phyloP scores from a whole-genome alignment of 2,888 invertebrate genomes.

The Craniophora ligustri region DNA sequence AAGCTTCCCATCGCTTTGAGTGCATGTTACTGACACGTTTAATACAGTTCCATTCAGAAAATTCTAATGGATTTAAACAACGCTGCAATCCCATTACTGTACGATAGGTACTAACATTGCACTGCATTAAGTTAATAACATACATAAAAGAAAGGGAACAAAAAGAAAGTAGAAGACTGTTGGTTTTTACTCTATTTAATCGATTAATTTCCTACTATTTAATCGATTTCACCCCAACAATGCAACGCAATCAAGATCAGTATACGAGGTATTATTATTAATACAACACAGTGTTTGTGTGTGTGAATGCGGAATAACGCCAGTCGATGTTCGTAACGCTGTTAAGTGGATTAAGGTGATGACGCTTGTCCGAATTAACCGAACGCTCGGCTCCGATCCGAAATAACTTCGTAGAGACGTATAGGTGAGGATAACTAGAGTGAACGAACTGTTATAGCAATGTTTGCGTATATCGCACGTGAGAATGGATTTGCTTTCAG shows the following conservation, averaged over 20 bases:
- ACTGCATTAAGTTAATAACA: conserved; percentile 6
- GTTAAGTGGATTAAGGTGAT: conserved; percentile 61
- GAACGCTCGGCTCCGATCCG: conserved; percentile 42
- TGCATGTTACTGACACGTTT: conserved; percentile 2
- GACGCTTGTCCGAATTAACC: conserved; percentile 55
- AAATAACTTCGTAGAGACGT: conserved; percentile 45
- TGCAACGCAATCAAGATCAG: conserved; percentile 24
- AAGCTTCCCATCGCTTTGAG: background rate
- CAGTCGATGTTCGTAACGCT: conserved; percentile 44
- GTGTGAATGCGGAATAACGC: conserved; percentile 42
- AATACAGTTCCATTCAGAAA: conserved; percentile 4
- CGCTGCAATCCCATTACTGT: conserved; percentile 5
- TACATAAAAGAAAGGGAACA: background rate
- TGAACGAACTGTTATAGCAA: conserved; percentile 39
- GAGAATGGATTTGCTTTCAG: conserved; percentile 23
- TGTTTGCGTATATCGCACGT: conserved; percentile 16
- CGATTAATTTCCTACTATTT: background rate
- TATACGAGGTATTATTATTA: conserved; percentile 35
- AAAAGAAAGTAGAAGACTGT: background rate
- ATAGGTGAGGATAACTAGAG: conserved; percentile 31
- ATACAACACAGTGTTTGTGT: conserved; percentile 25
- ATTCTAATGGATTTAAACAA: conserved; percentile 16
- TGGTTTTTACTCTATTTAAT: background rate
- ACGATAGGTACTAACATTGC: background rate
- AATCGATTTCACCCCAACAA: conserved; percentile 4